Percentiles rank a stretch among this genome's conserved stretches.
Evolutionary conservation across 2,797 vertebrate genomes (phyloP).

Genomic region (Onychomys arenicola): DNA sequence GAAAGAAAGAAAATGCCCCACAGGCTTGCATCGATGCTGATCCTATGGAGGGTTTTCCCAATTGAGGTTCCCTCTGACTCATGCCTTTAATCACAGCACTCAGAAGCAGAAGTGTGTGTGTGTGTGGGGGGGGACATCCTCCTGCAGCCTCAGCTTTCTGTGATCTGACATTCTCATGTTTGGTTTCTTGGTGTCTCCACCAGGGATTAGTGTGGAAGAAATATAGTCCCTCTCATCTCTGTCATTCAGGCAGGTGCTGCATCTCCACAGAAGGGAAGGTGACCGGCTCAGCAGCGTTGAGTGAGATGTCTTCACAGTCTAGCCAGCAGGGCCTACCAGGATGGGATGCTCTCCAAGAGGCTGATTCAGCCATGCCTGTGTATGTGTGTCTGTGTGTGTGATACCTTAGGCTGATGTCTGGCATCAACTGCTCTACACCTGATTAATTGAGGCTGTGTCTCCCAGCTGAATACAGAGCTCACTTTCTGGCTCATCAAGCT

Average conservation of each 20-base stretch:
- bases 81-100: no score
- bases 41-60: no score
- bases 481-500: not conserved
- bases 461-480: not conserved
- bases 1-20: no score
- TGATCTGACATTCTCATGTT: not conserved
- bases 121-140: not conserved
- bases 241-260: not conserved
- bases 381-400: not conserved
- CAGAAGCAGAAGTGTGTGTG: no score
- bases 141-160: not conserved
- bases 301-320: not conserved
- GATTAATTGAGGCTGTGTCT: not conserved
- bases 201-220: not conserved
- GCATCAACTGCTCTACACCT: not conserved
- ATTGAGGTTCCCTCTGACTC: no score
- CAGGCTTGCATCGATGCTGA: no score
- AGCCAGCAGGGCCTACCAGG: not conserved
- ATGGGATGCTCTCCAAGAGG: not conserved
- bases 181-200: not conserved
- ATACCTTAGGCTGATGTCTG: not conserved
- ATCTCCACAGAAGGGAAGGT: not conserved
- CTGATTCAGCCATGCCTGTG: no score
- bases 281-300: not conserved
- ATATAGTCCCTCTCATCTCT: not conserved